phyloP scores from a whole-genome alignment of 2,113 vertebrate genomes.

The Psittacus erithacus region DNA sequence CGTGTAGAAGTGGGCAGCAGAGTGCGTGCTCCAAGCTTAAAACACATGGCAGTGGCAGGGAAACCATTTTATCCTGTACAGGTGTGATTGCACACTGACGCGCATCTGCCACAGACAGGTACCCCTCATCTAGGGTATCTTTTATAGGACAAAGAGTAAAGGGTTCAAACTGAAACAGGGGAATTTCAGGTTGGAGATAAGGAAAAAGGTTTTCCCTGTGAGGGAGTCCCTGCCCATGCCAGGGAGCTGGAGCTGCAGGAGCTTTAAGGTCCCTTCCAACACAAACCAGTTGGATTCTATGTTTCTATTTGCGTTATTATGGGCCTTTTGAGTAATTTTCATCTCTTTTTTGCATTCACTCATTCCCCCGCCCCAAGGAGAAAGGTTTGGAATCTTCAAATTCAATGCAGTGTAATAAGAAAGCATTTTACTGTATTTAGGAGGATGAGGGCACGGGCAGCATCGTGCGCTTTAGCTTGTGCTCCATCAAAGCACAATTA shows the following conservation, averaged over 20 bases:
- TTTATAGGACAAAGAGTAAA: not conserved
- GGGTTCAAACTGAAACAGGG: not conserved
- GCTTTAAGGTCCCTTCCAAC: not conserved
- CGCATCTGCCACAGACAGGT: not conserved
- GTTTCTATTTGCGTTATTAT: not conserved
- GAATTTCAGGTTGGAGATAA: not conserved
- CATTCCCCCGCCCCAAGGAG: not conserved
- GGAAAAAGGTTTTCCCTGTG: not conserved
- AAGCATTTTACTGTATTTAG: not conserved
- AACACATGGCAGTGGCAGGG: not conserved
- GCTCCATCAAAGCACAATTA: not conserved
- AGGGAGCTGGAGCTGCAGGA: not conserved
- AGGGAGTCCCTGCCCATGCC: not conserved
- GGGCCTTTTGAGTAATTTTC: not conserved
- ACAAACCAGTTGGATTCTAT: not conserved
- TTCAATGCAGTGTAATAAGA: not conserved
- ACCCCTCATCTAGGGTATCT: not conserved
- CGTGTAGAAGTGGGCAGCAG: not conserved
- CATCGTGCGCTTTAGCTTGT: not conserved
- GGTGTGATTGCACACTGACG: rapidly evolving
- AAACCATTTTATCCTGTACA: not conserved
- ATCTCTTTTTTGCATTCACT: not conserved
- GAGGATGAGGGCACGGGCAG: not conserved
- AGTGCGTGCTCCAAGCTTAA: not conserved
- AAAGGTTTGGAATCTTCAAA: not conserved